A percentile compares a stretch with the other conserved stretches of the same genome.
Evolutionary conservation across 2,113 vertebrate genomes (phyloP).

Genomic region (Oryzias celebensis): DNA sequence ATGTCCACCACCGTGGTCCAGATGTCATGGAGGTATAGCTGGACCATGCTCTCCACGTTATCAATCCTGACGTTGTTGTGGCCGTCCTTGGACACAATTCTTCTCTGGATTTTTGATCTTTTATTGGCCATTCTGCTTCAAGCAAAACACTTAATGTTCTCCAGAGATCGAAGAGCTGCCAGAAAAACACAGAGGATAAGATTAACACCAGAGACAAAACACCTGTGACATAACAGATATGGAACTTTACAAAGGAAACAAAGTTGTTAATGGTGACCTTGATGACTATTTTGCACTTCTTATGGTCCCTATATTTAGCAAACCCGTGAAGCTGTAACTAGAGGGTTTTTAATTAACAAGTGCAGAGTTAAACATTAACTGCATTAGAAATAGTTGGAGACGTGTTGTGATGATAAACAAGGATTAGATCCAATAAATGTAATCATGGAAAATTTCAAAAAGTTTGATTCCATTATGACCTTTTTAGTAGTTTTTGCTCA

Average conservation of each 20-base stretch:
- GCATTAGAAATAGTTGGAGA: too few species aligned
- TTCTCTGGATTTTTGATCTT: conserved; percentile 71
- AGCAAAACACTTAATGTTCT: not conserved
- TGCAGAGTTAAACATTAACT: not conserved
- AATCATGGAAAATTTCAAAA: too few species aligned
- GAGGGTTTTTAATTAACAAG: conserved; percentile 3
- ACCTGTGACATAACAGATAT: too few species aligned
- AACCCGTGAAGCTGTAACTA: not conserved
- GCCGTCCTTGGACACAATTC: conserved; percentile 93
- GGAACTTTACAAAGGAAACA: not conserved
- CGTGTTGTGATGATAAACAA: too few species aligned
- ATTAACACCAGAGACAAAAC: conserved; percentile 4
- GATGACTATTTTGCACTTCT: not conserved
- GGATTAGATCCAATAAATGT: too few species aligned
- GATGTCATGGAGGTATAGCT: conserved; percentile 94
- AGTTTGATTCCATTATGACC: too few species aligned
- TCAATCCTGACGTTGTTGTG: conserved; percentile 93
- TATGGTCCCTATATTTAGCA: not conserved
- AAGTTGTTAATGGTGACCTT: not conserved
- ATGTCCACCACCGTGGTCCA: conserved; percentile 99
- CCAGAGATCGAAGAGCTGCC: not conserved
- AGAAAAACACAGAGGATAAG: conserved; percentile 1
- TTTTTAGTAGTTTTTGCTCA: too few species aligned
- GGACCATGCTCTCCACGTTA: conserved; percentile 92
- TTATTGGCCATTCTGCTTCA: conserved; percentile 60